These are phyloP conservation scores for Octopus sinensis DNA, from an alignment of 1,140 invertebrate species.

Conservation along the genomic window DNA sequence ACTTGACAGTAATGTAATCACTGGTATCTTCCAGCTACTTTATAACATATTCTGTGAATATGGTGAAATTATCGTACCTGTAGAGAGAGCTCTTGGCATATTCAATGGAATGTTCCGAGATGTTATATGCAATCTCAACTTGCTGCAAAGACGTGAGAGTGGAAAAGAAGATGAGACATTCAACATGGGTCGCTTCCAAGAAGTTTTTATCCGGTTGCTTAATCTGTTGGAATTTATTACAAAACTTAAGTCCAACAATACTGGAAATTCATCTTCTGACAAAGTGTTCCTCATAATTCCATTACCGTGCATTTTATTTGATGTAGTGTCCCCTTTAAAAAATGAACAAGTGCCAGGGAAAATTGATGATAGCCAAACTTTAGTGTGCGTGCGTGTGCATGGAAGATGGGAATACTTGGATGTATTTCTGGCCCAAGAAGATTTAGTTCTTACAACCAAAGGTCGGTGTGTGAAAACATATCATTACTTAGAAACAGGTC, in stretches of 20 bases:
- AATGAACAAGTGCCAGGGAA: neutral
- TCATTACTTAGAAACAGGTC: neutral
- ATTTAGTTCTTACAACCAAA: neutral
- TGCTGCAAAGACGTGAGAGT: neutral
- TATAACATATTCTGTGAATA: neutral
- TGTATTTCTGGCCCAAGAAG: neutral
- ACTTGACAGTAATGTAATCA: neutral
- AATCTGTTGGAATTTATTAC: neutral
- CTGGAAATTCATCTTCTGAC: neutral
- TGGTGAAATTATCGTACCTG: neutral
- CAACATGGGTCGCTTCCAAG: neutral
- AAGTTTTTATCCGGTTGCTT: neutral
- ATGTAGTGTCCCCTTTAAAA: neutral
- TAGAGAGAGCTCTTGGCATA: neutral
- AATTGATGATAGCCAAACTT: neutral
- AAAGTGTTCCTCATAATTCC: neutral
- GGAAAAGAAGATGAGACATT: neutral
- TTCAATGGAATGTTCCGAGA: neutral
- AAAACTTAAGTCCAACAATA: neutral
- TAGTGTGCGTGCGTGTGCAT: neutral
- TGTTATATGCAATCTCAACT: neutral
- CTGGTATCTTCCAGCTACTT: neutral
- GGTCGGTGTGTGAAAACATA: neutral
- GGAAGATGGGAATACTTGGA: neutral
- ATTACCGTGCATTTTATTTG: neutral